Base-by-base conservation (phyloP, 2,113 vertebrate species). In the Meles meles region DNA sequence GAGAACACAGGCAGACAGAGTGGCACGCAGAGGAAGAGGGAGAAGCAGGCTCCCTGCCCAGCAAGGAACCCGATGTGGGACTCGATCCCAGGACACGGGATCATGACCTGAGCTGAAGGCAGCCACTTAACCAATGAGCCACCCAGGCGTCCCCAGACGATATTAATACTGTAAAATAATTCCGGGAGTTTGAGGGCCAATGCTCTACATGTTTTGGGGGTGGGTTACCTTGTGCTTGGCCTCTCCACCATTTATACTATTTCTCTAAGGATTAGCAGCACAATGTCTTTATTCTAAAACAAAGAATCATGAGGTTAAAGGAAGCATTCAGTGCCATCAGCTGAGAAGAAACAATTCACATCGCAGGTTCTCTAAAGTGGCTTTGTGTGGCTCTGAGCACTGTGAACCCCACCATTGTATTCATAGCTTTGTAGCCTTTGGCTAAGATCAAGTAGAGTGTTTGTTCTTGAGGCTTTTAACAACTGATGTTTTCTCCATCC, bases 391-490 rank as follows among this genome's bases (percentile, higher is more conserved):
- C 47, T 61, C 13, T 2, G 31, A 59, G 31, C 15, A 18, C 61
- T 7, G 14, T 92, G 81, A 95, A 92, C 94, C 83, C 89, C 18
- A 13, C 72, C 63, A 77, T 93, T 95, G 42, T 83, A 76, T 57
- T 80, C 57, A 34, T 7, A 49, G 76, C 65, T 39, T 80, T 83
- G 92, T 79, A 82, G 90, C 96, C 88, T 88, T 95, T 97, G 97
- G 87, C 96, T 93, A 69, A 90, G 93, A 90, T 97, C 83, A 96
- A 94, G 89, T 31, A 67, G 59, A 91, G 55, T 47, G 31, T 96
- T 96, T 96, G 39, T 93, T 93, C 90, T 79, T 44, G 39, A 59
- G 83, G 69, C 69, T 96, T 97, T 96, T 88, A 90, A 88, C 80
- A 95, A 92, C 84, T 63, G 59, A 88, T 39, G 23, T 74, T 79